phyloP scores from a whole-genome alignment of 2,797 vertebrate genomes.

The Fratercula arctica region DNA sequence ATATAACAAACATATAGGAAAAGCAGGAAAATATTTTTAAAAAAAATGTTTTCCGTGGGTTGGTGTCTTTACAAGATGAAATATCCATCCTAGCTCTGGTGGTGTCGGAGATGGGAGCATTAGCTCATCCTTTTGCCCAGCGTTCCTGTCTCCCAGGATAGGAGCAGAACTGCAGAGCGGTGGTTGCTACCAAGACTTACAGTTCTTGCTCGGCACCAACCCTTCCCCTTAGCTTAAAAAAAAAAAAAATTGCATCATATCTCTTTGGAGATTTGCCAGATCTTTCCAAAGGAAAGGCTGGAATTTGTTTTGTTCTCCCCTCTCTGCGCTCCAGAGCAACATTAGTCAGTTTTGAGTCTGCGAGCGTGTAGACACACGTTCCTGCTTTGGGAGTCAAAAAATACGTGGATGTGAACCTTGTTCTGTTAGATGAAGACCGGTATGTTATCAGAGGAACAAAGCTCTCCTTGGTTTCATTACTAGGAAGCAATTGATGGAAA shows the following conservation, averaged over 20 bases:
- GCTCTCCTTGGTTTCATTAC: not conserved
- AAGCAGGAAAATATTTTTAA: not conserved
- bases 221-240: not conserved
- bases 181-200: not conserved
- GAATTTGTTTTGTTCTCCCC: not conserved
- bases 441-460: not conserved
- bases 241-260: not conserved
- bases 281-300: not conserved
- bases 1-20: not conserved
- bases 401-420: not conserved
- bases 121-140: not conserved
- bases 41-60: not conserved
- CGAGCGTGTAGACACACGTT: not conserved
- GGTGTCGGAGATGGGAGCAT: not conserved
- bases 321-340: not conserved
- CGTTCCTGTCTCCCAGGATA: not conserved
- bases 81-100: not conserved
- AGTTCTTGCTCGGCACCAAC: not conserved
- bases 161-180: not conserved
- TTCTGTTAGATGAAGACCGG: not conserved
- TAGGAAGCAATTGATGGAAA: not conserved
- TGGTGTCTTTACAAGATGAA: not conserved
- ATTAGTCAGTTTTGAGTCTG: not conserved
- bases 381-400: not conserved
- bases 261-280: not conserved